These are phyloP conservation scores for Amphiduros pacificus DNA, from an alignment of 2,888 invertebrate genomes.

Conservation along the genomic window DNA sequence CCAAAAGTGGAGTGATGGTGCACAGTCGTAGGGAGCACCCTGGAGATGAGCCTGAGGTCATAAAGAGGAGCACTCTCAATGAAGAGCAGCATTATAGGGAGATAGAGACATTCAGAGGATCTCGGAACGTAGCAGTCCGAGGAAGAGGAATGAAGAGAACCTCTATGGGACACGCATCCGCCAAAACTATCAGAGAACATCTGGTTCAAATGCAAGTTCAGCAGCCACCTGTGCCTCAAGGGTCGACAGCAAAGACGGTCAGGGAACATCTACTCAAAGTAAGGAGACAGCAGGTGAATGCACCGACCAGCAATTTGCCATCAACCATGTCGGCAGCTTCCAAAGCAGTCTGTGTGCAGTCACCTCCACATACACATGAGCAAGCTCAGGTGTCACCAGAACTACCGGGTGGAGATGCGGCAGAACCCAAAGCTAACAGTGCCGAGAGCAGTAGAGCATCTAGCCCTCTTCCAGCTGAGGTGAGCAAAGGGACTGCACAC, in stretches of 20 bases:
- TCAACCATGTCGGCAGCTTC: no score
- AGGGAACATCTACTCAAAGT: no score
- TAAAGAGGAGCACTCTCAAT: conserved; percentile 2
- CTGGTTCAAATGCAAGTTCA: no score
- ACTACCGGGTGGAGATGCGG: no score
- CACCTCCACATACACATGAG: neutral
- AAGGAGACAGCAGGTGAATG: no score
- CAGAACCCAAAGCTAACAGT: no score
- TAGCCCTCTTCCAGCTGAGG: neutral
- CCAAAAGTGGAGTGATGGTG: conserved; percentile 18
- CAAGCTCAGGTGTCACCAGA: no score
- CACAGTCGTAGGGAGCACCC: conserved; percentile 21
- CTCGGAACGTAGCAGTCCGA: neutral
- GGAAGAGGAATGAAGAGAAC: neutral
- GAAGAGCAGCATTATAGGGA: conserved; percentile 10
- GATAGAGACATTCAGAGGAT: neutral
- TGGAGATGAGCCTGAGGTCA: conserved; percentile 4
- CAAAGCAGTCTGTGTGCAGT: neutral
- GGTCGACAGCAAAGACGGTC: no score
- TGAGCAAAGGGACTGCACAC: neutral
- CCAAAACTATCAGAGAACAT: no score
- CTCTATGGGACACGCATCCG: no score
- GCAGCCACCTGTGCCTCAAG: neutral
- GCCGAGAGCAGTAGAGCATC: neutral
- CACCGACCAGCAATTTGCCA: no score